Conservation (phyloP, 1,140 invertebrate genomes). For the Saxidomus purpurata region DNA sequence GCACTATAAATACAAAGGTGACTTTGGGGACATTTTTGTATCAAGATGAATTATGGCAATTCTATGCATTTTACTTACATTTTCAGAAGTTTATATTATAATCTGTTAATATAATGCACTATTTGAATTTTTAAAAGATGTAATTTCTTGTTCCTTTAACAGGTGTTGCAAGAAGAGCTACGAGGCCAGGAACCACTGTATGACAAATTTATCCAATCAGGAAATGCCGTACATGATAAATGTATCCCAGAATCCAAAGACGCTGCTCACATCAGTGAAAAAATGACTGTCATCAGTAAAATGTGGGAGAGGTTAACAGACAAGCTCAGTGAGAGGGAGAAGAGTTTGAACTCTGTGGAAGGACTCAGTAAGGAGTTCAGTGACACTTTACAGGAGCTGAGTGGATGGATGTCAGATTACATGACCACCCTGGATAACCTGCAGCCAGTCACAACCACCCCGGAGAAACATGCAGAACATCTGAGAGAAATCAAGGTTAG, state of each 20-base stretch:
- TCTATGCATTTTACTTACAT: no score
- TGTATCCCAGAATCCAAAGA: conserved; percentile 92
- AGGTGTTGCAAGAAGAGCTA: conserved; percentile 97
- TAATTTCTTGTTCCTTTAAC: conserved; percentile 74
- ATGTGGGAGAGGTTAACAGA: conserved; percentile 87
- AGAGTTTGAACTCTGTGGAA: conserved; percentile 79
- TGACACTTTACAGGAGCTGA: conserved; percentile 94
- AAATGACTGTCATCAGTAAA: conserved; percentile 87
- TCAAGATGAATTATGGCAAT: no score
- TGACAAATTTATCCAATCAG: conserved; percentile 93
- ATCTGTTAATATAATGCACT: background rate
- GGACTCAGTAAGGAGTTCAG: conserved; percentile 94
- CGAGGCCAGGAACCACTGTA: conserved; percentile 95
- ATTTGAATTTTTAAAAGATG: background rate
- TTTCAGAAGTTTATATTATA: no score
- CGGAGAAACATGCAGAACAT: conserved; percentile 91
- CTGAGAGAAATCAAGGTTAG: conserved; percentile 88
- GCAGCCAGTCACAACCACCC: conserved; percentile 89
- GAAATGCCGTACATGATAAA: conserved; percentile 91
- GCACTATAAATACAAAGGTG: no score
- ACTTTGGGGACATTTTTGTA: no score
- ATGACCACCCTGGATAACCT: conserved; percentile 92
- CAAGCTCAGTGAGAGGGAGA: conserved; percentile 80
- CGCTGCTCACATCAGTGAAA: conserved; percentile 90
- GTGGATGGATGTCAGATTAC: conserved; percentile 89